Evolutionary conservation across 2,797 vertebrate genomes (phyloP).

Genomic region (Lutjanus campechanus): DNA sequence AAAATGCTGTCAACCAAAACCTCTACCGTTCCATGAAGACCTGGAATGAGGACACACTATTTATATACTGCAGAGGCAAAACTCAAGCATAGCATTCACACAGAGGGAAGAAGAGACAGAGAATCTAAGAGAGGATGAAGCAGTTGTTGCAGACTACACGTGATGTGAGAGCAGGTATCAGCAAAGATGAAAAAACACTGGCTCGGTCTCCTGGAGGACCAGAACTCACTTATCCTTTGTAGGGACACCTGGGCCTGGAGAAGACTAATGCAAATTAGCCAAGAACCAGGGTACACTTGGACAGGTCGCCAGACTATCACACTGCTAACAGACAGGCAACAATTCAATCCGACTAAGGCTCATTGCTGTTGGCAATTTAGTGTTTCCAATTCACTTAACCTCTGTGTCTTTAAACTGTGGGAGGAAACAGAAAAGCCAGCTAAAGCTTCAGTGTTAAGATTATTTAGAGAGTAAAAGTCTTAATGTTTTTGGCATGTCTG

Average conservation of each 20-base stretch:
- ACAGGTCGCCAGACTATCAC: background rate
- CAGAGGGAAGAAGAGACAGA: background rate
- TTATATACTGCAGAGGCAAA: background rate
- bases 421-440: background rate
- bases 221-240: background rate
- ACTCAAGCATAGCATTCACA: background rate
- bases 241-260: background rate
- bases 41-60: too few species aligned
- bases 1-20: background rate
- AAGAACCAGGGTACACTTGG: background rate
- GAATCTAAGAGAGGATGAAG: background rate
- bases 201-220: background rate
- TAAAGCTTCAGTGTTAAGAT: background rate
- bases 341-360: background rate
- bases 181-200: background rate
- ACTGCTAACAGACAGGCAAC: background rate
- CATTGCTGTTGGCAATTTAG: rapidly evolving
- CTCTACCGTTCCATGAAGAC: background rate
- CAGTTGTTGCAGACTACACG: background rate
- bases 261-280: background rate
- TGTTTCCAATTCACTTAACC: background rate
- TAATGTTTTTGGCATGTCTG: too few species aligned
- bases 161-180: background rate
- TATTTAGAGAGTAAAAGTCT: background rate
- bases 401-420: too few species aligned